Evolutionary conservation across 2,888 invertebrate genomes (phyloP).

Genomic region (Stramonita haemastoma): DNA sequence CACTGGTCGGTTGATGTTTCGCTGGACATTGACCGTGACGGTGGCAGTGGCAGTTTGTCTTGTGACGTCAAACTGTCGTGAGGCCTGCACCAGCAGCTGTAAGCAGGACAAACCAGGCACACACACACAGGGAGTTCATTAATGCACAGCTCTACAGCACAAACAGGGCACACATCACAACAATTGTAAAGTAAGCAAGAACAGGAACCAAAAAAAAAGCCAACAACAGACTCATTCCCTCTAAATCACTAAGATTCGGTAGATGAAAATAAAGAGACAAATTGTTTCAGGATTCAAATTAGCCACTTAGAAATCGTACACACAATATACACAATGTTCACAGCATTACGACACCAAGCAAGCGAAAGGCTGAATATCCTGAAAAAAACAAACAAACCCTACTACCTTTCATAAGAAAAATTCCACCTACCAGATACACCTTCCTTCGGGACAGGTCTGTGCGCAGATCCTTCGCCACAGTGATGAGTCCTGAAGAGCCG

Average conservation of each 20-base stretch:
- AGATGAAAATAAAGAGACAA: too few species aligned
- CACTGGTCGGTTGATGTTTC: constrained; percentile 60
- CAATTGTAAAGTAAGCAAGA: background rate
- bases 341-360: too few species aligned
- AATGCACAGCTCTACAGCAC: background rate
- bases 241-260: too few species aligned
- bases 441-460: constrained; percentile 47
- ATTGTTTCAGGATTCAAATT: too few species aligned
- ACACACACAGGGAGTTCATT: background rate
- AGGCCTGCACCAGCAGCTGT: constrained; percentile 50
- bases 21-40: constrained; percentile 61
- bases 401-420: background rate
- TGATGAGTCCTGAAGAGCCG: constrained; percentile 46
- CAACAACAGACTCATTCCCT: background rate
- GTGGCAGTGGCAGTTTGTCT: constrained; percentile 52
- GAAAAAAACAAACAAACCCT: too few species aligned
- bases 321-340: too few species aligned
- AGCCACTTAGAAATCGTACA: too few species aligned
- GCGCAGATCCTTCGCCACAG: constrained; percentile 47
- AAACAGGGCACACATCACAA: background rate
- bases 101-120: background rate
- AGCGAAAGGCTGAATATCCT: too few species aligned
- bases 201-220: background rate
- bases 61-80: constrained; percentile 41
- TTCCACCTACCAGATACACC: constrained; percentile 52